phyloP scores from a whole-genome alignment of 2,888 invertebrate species.

The Stenotaenia linearis region DNA sequence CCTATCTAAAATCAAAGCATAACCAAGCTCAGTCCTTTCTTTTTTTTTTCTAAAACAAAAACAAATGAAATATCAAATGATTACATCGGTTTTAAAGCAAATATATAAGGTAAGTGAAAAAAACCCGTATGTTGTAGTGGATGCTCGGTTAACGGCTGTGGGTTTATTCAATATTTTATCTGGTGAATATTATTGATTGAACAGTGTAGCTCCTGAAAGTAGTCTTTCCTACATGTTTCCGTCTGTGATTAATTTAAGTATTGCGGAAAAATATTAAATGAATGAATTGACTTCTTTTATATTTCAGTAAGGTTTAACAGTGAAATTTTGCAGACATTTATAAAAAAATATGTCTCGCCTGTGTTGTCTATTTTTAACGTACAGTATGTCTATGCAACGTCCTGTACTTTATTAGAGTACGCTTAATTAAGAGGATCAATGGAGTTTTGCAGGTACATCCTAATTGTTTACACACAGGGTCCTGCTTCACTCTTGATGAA shows the following conservation, averaged over 20 bases:
- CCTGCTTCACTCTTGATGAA: neutral
- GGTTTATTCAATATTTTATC: neutral
- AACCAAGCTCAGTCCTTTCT: neutral
- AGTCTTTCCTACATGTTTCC: neutral
- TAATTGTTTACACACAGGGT: neutral
- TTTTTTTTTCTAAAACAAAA: too few species aligned
- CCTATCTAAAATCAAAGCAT: neutral
- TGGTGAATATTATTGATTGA: slow-evolving; percentile 5
- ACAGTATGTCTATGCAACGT: neutral
- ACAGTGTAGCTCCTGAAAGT: neutral
- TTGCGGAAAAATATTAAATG: neutral
- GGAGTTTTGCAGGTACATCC: neutral
- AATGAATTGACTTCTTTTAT: neutral
- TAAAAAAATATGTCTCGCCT: neutral
- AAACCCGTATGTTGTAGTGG: neutral
- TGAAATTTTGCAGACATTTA: neutral
- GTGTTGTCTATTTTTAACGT: neutral
- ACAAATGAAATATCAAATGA: neutral
- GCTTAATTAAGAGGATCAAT: neutral
- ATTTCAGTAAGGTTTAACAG: neutral
- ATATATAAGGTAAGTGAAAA: neutral
- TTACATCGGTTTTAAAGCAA: neutral
- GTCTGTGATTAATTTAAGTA: neutral
- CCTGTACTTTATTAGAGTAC: neutral
- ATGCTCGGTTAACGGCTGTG: neutral